Base-by-base conservation (phyloP, 2,888 invertebrate species). In the Hydropsyche betteni region DNA sequence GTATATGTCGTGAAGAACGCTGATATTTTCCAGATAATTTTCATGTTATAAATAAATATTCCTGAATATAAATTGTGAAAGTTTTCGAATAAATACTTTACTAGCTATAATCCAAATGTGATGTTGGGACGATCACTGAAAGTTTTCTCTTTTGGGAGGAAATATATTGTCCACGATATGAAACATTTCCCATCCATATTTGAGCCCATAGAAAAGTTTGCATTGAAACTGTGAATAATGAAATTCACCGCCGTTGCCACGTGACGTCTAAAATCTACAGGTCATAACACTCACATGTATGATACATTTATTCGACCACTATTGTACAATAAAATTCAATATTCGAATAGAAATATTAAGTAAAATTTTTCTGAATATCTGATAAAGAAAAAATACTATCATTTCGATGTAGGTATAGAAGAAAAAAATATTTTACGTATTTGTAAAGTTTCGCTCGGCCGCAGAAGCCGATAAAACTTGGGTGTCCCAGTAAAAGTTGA, bases 181-280 rank as follows among this genome's bases (percentile, higher is more conserved):
- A 58, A 58, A 58, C 58, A 58, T 58, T 58, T 58, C 24, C 58
- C 58, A 58, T 58, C 58, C 58, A 58, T 58, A 58, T 58, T 58
- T 58, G 58, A 58, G 16, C 16, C 58, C 58, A 24, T 58, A 24
- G 58, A 58, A 58, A 58, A 58, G 58, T 58, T 58, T 58, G 58
- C 58, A 24, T 24, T 24, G 58, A 58, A 58, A 58, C 58, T 24
- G 2, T 58, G 58, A 58, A 58, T 58, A 58, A 58, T 58, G 58
- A 58, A 58, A 58, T 58, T 58, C 58, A 44, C 10, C 4, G 8
- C 53, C n/a, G 53, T 16, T 14, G 12, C 5, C 53, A n/a, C 14
- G 58, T 16, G 8, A 58, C 58, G 16, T 24, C 58, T 14, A 58
- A 58, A 58, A 24, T 58, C 58, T 24, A 58, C 58, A 58, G 58